A percentile compares a stretch with the other conserved stretches of the same genome.
phyloP scores from a whole-genome alignment of 2,113 vertebrate genomes.

The Amazona guildingii region DNA sequence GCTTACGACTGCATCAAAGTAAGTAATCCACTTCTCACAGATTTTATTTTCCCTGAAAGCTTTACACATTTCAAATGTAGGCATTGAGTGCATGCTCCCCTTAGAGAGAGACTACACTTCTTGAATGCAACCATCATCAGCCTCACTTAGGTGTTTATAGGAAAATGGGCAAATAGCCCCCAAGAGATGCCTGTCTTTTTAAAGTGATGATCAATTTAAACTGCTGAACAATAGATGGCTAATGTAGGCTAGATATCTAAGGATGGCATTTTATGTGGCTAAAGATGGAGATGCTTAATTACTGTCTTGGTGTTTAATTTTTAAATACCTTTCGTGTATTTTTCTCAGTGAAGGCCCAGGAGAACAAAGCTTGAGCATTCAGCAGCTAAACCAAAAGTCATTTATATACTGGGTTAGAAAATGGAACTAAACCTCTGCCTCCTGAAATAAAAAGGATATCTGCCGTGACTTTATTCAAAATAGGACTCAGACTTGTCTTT shows the following conservation, averaged over 20 bases:
- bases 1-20: background rate
- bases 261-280: background rate
- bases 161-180: background rate
- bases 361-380: background rate
- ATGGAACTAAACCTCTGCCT: background rate
- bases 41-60: conserved; percentile 41
- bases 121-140: background rate
- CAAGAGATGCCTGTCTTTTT: background rate
- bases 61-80: conserved; percentile 27
- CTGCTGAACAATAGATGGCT: background rate
- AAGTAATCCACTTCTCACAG: background rate
- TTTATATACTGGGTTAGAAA: background rate
- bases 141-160: background rate
- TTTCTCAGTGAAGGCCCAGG: background rate
- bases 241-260: background rate
- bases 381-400: background rate
- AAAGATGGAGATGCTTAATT: background rate
- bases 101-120: background rate
- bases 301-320: background rate
- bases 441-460: background rate
- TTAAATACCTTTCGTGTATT: background rate
- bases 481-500: background rate
- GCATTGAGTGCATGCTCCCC: background rate
- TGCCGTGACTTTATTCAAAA: background rate
- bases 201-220: background rate